Evolutionary conservation across 1,140 invertebrate species (phyloP).

Genomic region (Euglossa dilemma): DNA sequence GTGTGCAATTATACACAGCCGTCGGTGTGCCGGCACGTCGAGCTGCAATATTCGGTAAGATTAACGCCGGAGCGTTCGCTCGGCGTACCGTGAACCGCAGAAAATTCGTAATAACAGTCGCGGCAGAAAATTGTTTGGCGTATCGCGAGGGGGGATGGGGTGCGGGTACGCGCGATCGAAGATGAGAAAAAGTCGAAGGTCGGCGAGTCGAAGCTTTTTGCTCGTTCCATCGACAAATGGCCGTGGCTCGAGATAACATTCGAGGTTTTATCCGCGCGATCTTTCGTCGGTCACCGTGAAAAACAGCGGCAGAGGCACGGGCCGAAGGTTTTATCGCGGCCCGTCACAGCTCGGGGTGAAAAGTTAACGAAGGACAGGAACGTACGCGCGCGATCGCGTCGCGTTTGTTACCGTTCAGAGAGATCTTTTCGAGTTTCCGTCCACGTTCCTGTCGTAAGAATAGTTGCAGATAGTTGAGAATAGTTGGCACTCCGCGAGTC

Average conservation of each 20-base stretch:
- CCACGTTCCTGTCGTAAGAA: too few relatives aligned
- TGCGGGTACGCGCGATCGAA: background rate
- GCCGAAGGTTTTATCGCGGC: background rate
- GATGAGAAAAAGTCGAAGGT: background rate
- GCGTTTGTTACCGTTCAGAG: too few relatives aligned
- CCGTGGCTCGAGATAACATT: background rate
- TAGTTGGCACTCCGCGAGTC: too few relatives aligned
- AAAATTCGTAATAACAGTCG: background rate
- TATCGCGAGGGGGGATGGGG: background rate
- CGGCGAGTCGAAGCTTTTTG: conserved; percentile 6
- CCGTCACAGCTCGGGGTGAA: background rate
- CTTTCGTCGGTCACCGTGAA: background rate
- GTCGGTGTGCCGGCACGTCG: background rate
- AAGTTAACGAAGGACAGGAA: background rate
- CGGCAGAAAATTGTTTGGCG: background rate
- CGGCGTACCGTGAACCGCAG: background rate
- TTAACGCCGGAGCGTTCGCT: background rate
- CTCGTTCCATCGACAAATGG: conserved; percentile 7
- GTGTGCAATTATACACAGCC: background rate
- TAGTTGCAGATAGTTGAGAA: too few relatives aligned
- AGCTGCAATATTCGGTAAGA: background rate
- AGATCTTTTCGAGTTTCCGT: background rate
- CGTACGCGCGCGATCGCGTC: background rate
- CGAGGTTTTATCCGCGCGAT: background rate
- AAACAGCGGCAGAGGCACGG: background rate